Evolutionary conservation across 1,140 invertebrate species (phyloP).

Genomic region (Platyura marginata): DNA sequence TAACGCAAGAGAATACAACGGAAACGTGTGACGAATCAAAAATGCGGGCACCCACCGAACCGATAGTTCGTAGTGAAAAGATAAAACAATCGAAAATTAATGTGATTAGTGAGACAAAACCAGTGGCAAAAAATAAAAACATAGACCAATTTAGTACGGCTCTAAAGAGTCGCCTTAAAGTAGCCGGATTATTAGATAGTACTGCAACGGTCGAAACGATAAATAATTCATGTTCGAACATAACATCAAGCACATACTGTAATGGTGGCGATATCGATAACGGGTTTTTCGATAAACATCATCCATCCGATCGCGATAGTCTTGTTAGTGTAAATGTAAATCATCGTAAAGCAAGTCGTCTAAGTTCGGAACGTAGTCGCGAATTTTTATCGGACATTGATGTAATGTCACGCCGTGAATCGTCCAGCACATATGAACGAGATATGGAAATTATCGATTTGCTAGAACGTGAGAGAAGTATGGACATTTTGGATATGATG

Average conservation of each 20-base stretch:
- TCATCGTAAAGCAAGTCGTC: background rate
- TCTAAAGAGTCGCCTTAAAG: background rate
- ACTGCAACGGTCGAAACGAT: conserved; percentile 10
- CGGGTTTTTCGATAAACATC: background rate
- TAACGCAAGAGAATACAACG: background rate
- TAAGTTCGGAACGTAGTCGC: background rate
- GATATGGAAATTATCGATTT: conserved; percentile 22
- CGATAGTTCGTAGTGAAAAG: background rate
- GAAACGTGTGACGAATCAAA: background rate
- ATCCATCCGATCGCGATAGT: background rate
- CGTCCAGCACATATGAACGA: conserved; percentile 18
- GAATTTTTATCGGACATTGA: conserved; percentile 4
- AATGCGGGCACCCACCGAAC: background rate
- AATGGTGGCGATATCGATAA: conserved; percentile 12
- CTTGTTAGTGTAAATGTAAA: background rate
- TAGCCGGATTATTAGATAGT: background rate
- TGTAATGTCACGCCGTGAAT: conserved; percentile 12
- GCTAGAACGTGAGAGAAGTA: conserved; percentile 20
- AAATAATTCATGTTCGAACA: conserved; percentile 17
- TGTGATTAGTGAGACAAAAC: background rate
- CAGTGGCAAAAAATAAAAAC: background rate
- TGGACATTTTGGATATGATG: conserved; percentile 21
- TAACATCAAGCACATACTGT: conserved; percentile 19
- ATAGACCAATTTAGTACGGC: background rate
- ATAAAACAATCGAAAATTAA: background rate